A percentile compares a stretch with the other conserved stretches of the same genome.
Conservation (phyloP, 2,113 vertebrate genomes). For the Prinia subflava region DNA sequence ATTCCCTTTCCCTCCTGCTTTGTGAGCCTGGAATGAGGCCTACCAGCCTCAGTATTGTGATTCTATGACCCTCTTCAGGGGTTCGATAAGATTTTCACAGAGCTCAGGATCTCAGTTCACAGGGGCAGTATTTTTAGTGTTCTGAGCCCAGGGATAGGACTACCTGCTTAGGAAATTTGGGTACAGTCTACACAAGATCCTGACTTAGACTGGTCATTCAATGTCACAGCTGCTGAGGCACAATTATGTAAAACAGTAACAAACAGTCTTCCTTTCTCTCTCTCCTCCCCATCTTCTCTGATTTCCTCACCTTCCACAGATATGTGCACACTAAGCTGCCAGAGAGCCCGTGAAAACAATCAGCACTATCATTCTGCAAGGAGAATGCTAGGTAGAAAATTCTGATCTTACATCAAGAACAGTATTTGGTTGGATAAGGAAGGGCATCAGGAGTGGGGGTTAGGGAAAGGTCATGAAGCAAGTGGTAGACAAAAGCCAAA, state of each 20-base stretch:
- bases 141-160: not conserved
- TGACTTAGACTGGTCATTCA: not conserved
- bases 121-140: not conserved
- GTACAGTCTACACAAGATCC: not conserved
- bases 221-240: not conserved
- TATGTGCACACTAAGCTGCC: not conserved
- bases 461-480: not conserved
- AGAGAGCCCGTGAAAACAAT: not conserved
- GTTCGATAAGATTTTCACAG: not conserved
- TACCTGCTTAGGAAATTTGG: not conserved
- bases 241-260: not conserved
- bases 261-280: not conserved
- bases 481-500: not conserved
- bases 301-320: not conserved
- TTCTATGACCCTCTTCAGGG: not conserved
- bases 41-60: not conserved
- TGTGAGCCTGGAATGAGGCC: not conserved
- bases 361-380: not conserved
- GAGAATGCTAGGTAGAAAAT: not conserved
- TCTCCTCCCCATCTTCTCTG: not conserved
- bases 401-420: not conserved
- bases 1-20: not conserved
- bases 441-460: accelerated
- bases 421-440: not conserved
- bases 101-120: not conserved